Evolutionary conservation across 2,113 vertebrate species (phyloP).

Genomic region (Ptychochromis oligacanthus): DNA sequence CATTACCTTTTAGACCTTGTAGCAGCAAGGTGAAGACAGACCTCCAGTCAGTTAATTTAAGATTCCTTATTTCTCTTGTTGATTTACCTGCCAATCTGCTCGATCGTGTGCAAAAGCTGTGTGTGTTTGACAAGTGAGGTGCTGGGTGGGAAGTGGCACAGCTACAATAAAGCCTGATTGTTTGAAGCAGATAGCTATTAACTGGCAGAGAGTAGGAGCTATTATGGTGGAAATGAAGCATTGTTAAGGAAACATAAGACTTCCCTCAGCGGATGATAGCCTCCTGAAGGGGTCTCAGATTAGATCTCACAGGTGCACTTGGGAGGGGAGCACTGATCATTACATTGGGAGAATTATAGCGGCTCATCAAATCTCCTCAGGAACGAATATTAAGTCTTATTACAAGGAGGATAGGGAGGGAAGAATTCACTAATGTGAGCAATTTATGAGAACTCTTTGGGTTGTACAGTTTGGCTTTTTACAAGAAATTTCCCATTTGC

Average conservation of each 20-base stretch:
- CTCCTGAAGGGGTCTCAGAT: conserved; percentile 74
- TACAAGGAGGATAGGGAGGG: conserved; percentile 51
- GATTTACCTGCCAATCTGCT: not conserved
- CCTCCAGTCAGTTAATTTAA: conserved; percentile 17
- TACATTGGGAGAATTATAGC: conserved; percentile 63
- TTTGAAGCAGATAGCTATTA: conserved; percentile 76
- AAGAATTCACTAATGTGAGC: conserved; percentile 59
- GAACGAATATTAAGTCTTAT: conserved; percentile 69
- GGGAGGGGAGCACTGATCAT: conserved; percentile 60
- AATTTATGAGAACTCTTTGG: conserved; percentile 63
- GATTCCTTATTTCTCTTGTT: conserved; percentile 18
- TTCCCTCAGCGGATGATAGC: conserved; percentile 60
- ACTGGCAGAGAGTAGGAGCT: conserved; percentile 51
- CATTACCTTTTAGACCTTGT: not conserved
- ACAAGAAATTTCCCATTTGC: conserved; percentile 29
- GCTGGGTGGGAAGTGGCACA: conserved; percentile 27
- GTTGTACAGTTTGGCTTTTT: conserved; percentile 35
- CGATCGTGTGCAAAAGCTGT: not conserved
- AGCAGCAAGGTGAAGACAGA: conserved; percentile 2
- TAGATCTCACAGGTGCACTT: conserved; percentile 76
- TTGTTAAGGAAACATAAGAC: conserved; percentile 76
- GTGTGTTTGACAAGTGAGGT: conserved; percentile 27
- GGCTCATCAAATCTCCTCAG: conserved; percentile 69
- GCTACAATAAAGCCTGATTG: conserved; percentile 66
- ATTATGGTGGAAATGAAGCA: conserved; percentile 78